Evolutionary conservation across 2,797 vertebrate genomes (phyloP), one percentile per base, ranked within the genome.

Genomic region (Columba guinea): DNA sequence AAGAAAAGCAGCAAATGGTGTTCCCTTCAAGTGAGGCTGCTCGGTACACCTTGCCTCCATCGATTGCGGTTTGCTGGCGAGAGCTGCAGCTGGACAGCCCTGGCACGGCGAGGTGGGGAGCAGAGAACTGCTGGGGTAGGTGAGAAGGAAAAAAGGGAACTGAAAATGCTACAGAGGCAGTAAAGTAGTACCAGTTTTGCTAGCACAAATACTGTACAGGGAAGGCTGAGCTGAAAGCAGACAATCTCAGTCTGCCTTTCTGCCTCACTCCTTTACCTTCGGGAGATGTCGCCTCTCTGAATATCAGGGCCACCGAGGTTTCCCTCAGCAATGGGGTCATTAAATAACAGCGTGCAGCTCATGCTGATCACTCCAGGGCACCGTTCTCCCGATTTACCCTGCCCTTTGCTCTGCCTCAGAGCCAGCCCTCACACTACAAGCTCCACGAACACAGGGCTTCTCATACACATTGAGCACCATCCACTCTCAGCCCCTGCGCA

Each of bases 21-120:
- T 37, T 37, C 34, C 28, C 21, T 73, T 73, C 44, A 13, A 76
- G 64, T 4, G 1, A 77, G 71, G 44, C 68, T 79, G 60, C 67
- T n/a, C 5, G 4, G 78, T 46, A 22, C 13, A 39, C 55, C 82
- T 83, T 15, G 58, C 53, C 49, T 34, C 56, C 53, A 39, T 16
- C 5, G 2, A 34, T 8, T 0, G 0, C 0, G 30, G 58, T 35
- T 26, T 59, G 59, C 30, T 30, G 35, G 55, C 0, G 6, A 84
- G 48, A 69, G 51, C 51, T 27, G 58, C 84, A 83, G 64, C 65
- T 51, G 71, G 63, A 52, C 56, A 51, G 62, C 62, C 26, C 2
- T 6, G 34, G 30, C 28, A 73, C 11, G 8, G 30, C 1, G 1
- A 86, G 41, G 37, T 10, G 10, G 24, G 19, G 41, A 60, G 34